Evolutionary conservation across 2,797 vertebrate species (phyloP).

Genomic region (Rhynchonycteris naso): DNA sequence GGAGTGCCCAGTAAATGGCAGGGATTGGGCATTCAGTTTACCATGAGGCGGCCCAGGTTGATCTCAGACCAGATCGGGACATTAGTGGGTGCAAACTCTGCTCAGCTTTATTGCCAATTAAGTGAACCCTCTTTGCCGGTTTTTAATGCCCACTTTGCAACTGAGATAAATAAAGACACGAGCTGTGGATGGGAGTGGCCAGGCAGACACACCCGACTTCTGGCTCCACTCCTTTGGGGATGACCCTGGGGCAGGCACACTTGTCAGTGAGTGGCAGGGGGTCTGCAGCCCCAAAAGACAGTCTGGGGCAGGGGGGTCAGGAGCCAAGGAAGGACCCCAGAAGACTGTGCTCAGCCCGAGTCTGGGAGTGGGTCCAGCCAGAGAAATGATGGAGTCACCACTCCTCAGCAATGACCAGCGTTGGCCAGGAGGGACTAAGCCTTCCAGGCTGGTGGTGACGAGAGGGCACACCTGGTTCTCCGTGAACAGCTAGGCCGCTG

Average conservation of each 20-base stretch:
- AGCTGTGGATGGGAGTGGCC: accelerated
- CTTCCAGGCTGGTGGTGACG: not conserved
- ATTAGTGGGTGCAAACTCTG: not conserved
- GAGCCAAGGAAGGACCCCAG: not conserved
- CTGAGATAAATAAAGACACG: not conserved
- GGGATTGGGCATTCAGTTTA: not conserved
- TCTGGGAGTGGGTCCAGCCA: not conserved
- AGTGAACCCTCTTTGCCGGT: not conserved
- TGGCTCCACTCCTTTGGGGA: not conserved
- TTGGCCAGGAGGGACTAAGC: not conserved
- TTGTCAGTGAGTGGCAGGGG: not conserved
- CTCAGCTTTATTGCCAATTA: not conserved
- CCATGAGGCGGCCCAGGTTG: not conserved
- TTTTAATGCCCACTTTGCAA: not conserved
- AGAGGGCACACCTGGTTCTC: not conserved
- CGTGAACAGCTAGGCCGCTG: not conserved
- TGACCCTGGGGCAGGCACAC: accelerated
- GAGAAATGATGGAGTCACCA: not conserved
- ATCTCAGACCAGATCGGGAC: not conserved
- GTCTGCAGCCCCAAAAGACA: not conserved
- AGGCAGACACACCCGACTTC: not conserved
- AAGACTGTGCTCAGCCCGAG: not conserved
- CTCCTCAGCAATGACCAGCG: too few relatives aligned
- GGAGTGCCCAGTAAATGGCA: not conserved
- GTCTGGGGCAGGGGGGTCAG: not conserved